phyloP scores from a whole-genome alignment of 2,888 invertebrate species.

The Molorchus minor region DNA sequence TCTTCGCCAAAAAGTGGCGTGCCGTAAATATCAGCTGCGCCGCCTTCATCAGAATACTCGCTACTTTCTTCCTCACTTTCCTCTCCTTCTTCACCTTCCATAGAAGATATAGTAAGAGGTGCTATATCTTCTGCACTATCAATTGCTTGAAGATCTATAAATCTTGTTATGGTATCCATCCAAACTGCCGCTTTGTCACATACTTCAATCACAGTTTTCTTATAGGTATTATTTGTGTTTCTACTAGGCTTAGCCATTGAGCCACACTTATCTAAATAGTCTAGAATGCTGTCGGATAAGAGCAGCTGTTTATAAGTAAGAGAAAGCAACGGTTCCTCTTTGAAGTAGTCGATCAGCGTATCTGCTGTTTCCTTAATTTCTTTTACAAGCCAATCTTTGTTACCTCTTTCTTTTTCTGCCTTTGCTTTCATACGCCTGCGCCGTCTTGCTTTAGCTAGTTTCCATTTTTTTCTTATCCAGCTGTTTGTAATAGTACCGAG shows the following conservation, averaged over 20 bases:
- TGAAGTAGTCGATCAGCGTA: conserved; percentile 39
- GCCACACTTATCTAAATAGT: conserved; percentile 18
- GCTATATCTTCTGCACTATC: conserved; percentile 39
- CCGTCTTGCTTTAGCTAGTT: conserved; percentile 22
- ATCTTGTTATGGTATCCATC: conserved; percentile 44
- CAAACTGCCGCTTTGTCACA: conserved; percentile 47
- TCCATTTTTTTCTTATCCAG: conserved; percentile 25
- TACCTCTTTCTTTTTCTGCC: conserved; percentile 11
- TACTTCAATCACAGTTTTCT: conserved; percentile 35
- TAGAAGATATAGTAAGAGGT: conserved; percentile 1
- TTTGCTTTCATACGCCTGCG: conserved; percentile 12
- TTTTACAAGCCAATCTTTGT: conserved; percentile 19
- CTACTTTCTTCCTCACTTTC: conserved; percentile 19
- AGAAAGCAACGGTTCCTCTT: conserved; percentile 35
- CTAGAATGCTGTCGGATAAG: conserved; percentile 41
- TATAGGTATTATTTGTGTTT: conserved; percentile 30
- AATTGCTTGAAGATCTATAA: conserved; percentile 43
- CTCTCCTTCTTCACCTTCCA: conserved; percentile 31
- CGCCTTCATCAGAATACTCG: conserved; percentile 12
- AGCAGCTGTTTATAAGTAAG: conserved; percentile 47
- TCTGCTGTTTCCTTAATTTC: conserved; percentile 24
- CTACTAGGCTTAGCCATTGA: conserved; percentile 27
- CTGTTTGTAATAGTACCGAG: conserved; percentile 34
- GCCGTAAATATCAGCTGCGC: conserved; percentile 22
- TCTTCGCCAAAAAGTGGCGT: conserved; percentile 12